Base-by-base conservation (phyloP, 2,797 vertebrate genomes). In the Gallinago stenura region DNA sequence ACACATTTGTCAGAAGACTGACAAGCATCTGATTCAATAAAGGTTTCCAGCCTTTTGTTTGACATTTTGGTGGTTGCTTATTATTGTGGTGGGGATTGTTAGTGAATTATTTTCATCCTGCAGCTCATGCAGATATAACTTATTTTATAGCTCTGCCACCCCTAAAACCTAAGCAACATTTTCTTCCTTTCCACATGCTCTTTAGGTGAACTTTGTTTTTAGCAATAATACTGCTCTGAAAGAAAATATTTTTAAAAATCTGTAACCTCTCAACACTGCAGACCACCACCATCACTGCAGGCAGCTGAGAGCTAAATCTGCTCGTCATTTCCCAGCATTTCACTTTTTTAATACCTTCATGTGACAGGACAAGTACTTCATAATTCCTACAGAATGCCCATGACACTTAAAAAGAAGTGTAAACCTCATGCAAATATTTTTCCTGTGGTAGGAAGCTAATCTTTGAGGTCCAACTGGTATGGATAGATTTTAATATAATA, bases 1-100 rank as follows among this genome's bases (percentile, higher is more conserved):
- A 54, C 45, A 75, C 17, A 60, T 60, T 76, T 54, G 18, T 92
- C 95, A 95, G 91, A 87, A 68, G n/a, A 76, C 85, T 50, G 89
- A 94, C 92, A 91, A 92, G 60, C 50, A 43, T 70, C 56, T 90
- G 58, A 92, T 87, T 97, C 91, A 86, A 43, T 95, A 83, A 83
- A 87, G n/a, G 58, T 85, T 96, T 89, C 76, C 69, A 92, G 89
- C 60, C 48, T 48, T 95, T 75, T 87, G 48, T 90, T 83, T 58
- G 82, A 95, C 56, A 62, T 82, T 39, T 87, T 87, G 48, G 62
- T 61, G 58, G 41, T 71, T 33, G 43, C 35, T 92, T 93, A 93
- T 93, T 87, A 87, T 58, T 95, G 76, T 72, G 54, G 91, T 75
- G 31, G 24, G 10, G 15, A 43, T 43, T 28, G 58, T n/a, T 85